These are phyloP conservation scores for Doryteuthis pealeii DNA, from an alignment of 1,140 invertebrate genomes.

Conservation along the genomic window DNA sequence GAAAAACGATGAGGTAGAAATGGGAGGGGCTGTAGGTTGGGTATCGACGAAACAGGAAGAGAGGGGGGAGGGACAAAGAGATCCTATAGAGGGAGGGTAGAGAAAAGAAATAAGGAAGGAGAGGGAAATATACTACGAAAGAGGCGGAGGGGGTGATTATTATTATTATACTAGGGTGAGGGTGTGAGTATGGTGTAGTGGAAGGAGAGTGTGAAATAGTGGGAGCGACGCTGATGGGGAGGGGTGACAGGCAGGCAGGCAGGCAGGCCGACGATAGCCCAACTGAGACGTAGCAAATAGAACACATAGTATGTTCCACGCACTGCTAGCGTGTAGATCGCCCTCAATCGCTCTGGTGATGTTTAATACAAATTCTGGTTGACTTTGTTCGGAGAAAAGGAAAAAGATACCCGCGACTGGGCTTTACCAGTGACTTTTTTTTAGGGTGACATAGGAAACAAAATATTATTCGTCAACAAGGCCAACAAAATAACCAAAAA, in stretches of 20 bases:
- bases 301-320: neutral
- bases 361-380: neutral
- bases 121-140: neutral
- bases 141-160: neutral
- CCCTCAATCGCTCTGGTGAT: neutral
- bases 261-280: neutral
- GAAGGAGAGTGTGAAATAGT: too few relatives aligned
- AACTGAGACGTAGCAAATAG: neutral
- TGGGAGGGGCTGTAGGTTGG: neutral
- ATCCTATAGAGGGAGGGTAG: neutral
- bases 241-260: neutral
- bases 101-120: neutral
- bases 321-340: neutral
- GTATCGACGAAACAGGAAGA: neutral
- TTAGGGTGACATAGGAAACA: too few relatives aligned
- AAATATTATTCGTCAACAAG: too few relatives aligned
- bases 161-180: too few relatives aligned
- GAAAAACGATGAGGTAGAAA: neutral
- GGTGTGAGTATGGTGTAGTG: neutral
- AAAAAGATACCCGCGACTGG: neutral
- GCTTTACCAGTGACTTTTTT: neutral
- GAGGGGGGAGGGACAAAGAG: neutral
- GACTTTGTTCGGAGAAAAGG: neutral
- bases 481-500: too few relatives aligned
- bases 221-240: neutral